These are phyloP conservation scores for Lepus oiostolus DNA, from an alignment of 2,797 vertebrate genomes.

Conservation along the genomic window DNA sequence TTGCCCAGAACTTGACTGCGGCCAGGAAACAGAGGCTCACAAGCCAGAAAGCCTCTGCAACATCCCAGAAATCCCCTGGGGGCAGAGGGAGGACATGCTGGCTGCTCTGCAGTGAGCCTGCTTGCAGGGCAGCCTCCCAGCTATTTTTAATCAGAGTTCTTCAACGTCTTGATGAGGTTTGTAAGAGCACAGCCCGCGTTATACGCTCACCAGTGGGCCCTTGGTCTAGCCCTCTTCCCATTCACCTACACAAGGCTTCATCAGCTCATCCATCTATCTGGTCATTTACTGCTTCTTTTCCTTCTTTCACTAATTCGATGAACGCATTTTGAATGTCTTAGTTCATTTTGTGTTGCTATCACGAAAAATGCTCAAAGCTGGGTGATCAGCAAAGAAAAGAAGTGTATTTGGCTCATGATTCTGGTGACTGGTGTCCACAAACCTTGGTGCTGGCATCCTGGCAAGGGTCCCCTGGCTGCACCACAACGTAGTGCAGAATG, in stretches of 20 bases:
- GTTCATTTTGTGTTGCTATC: background rate
- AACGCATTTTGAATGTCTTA: background rate
- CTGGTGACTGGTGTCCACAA: background rate
- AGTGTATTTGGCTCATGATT: background rate
- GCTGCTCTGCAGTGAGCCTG: background rate
- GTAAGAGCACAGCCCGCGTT: background rate
- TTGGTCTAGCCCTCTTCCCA: background rate
- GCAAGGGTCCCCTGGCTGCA: background rate
- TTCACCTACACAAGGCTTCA: background rate
- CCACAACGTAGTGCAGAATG: background rate
- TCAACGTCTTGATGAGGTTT: background rate
- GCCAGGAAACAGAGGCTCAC: constrained; percentile 75
- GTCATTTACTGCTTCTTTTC: background rate
- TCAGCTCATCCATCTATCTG: background rate
- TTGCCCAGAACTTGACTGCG: constrained; percentile 62
- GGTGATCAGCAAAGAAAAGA: background rate
- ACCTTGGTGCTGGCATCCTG: background rate
- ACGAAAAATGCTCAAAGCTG: background rate
- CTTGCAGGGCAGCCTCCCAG: background rate
- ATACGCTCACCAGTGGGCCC: too few species aligned
- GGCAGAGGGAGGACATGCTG: background rate
- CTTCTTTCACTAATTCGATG: background rate
- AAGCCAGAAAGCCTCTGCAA: constrained; percentile 67
- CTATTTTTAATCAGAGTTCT: background rate
- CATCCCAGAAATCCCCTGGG: constrained; percentile 66